These are phyloP conservation scores for Acholoe squamosa DNA, from an alignment of 2,888 invertebrate genomes.

Conservation along the genomic window DNA sequence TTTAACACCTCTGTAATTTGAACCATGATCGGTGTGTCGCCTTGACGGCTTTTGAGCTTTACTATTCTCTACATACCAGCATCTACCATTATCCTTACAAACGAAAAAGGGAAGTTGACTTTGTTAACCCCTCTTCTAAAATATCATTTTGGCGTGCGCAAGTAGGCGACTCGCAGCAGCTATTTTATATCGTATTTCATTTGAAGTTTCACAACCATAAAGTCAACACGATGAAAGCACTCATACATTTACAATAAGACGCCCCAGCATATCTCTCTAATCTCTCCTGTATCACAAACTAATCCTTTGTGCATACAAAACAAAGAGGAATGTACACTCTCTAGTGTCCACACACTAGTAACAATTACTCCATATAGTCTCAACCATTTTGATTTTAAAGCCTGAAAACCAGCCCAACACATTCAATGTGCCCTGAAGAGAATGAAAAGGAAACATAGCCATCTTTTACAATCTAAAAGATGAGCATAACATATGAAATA, in stretches of 20 bases:
- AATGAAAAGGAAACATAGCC: constrained; percentile 39
- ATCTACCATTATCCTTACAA: constrained; percentile 11
- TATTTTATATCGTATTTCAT: not conserved
- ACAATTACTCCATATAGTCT: constrained; percentile 35
- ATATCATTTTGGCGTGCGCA: constrained; percentile 9
- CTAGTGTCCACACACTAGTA: constrained; percentile 44
- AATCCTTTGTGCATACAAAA: not conserved
- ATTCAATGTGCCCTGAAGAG: constrained; percentile 14
- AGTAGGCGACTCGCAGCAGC: not conserved
- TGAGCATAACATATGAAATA: not conserved
- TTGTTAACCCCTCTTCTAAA: not conserved
- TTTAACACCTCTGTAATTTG: not conserved
- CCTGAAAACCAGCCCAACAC: constrained; percentile 50
- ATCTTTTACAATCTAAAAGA: not conserved
- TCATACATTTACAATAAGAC: constrained; percentile 29
- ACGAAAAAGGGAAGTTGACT: not conserved
- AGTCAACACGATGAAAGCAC: constrained; percentile 32
- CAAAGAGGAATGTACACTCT: constrained; percentile 23
- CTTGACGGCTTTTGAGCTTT: not conserved
- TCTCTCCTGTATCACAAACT: constrained; percentile 15
- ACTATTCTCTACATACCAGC: not conserved
- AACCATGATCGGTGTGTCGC: constrained; percentile 26
- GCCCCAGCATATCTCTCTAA: not conserved
- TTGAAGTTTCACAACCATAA: constrained; percentile 11
- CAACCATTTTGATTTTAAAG: constrained; percentile 54